Base-by-base conservation (phyloP, 2,113 vertebrate species). In the Lepus americanus region DNA sequence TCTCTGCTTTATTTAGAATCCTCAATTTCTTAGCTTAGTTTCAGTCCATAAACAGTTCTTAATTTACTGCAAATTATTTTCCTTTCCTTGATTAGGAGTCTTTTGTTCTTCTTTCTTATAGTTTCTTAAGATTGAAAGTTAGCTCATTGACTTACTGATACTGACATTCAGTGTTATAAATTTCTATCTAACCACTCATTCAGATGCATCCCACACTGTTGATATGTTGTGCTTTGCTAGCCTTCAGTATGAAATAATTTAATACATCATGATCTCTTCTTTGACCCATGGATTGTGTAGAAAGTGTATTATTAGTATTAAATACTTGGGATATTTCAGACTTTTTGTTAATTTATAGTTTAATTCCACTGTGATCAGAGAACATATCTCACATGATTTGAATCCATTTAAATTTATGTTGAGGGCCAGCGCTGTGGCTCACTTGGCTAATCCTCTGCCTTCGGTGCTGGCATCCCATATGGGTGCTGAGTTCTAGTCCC, bases 361-460 rank as follows among this genome's bases (percentile, higher is more conserved):
- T 91, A 93, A 95, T 93, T 83, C 39, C 59, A 76, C 9, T 80
- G 55, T 87, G 51, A 33, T 64, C 39, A 90, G 39, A 72, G 66
- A 44, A 44, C 44, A 44, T 44, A 72, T 72, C 25, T 79, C 55
- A 3, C n/a, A 88, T n/a, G 36, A 94, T 36, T 67, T 55, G 12
- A 81, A 87, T 59, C 17, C 2, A 1, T 14, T 76, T 81, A 92
- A 88, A 72, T 49, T 55, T 83, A 83, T 78, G 12, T 14, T 88
- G 19, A 12, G 67, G 19, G 70, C 44, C 44, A 44, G 44, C 44
- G 6, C 44, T 6, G 6, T 44, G 44, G 44, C 44, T 44, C 44
- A 44, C 44, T 44, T 44, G 44, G 44, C 6, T 44, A 44, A 44
- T 44, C 44, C 44, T 44, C 44, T 44, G 44, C 6, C 6, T 44